Percentiles rank a stretch among this genome's conserved stretches.
These are phyloP conservation scores for Prenolepis imparis DNA, from an alignment of 2,888 invertebrate genomes.

Conservation along the genomic window DNA sequence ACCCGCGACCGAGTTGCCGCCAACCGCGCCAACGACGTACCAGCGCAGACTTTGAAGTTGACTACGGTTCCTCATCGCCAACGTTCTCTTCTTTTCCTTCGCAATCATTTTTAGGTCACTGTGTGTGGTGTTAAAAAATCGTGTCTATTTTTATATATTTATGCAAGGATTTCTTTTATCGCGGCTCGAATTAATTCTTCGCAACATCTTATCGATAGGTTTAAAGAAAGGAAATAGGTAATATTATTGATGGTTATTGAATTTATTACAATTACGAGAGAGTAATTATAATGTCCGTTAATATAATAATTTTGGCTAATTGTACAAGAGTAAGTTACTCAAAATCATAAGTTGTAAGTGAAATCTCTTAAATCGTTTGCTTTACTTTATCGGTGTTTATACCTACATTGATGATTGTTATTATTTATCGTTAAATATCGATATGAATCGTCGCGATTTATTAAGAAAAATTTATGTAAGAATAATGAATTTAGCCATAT, in stretches of 20 bases:
- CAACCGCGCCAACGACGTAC: conserved; percentile 42
- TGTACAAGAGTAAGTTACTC: neutral
- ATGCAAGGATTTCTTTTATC: no score
- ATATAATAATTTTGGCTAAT: neutral
- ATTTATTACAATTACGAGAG: neutral
- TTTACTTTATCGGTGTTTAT: neutral
- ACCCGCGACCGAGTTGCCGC: conserved; percentile 47
- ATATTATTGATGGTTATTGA: neutral
- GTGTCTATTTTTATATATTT: neutral
- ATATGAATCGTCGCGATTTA: neutral
- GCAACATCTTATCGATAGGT: neutral
- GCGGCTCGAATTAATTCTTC: no score
- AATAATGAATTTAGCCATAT: neutral
- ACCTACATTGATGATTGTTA: neutral
- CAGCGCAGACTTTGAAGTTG: conserved; percentile 71
- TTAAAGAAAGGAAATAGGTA: neutral
- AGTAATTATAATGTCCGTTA: neutral
- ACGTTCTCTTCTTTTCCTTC: no score
- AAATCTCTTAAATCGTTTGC: neutral
- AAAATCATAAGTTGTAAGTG: neutral
- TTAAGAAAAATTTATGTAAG: neutral
- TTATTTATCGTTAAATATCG: neutral
- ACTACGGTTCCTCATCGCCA: neutral
- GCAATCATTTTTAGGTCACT: neutral
- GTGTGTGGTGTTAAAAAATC: neutral